Evolutionary conservation across 1,140 invertebrate species (phyloP).

Genomic region (Anadara kagoshimensis): DNA sequence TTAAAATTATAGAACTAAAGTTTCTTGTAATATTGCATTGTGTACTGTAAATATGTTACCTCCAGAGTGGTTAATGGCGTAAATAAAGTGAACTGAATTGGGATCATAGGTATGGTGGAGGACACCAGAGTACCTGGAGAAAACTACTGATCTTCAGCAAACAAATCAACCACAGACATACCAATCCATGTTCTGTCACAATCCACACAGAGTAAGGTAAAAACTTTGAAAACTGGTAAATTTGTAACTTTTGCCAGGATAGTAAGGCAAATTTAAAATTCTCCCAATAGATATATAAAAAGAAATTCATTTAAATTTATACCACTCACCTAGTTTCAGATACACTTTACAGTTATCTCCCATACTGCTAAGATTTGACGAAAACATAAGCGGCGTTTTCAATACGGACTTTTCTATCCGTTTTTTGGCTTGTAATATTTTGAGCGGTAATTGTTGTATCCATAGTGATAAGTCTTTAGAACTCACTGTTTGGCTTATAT

Average conservation of each 20-base stretch:
- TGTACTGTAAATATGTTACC: too few relatives aligned
- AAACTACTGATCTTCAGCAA: not conserved
- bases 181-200: not conserved
- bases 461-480: too few relatives aligned
- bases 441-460: not conserved
- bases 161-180: not conserved
- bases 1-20: too few relatives aligned
- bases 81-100: too few relatives aligned
- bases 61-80: too few relatives aligned
- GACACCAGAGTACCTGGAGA: not conserved
- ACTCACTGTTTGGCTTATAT: too few relatives aligned
- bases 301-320: not conserved
- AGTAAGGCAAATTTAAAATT: not conserved
- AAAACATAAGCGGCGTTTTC: slow-evolving; percentile 46
- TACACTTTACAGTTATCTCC: slow-evolving; percentile 25
- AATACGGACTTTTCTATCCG: slow-evolving; percentile 35
- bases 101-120: too few relatives aligned
- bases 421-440: slow-evolving; percentile 32
- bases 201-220: not conserved
- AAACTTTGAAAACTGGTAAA: not conserved
- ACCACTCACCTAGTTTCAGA: slow-evolving; percentile 48
- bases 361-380: slow-evolving; percentile 28
- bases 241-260: not conserved
- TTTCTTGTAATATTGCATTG: too few relatives aligned
- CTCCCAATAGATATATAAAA: not conserved